Conservation (phyloP, 2,113 vertebrate genomes). For the Tamias sibiricus region DNA sequence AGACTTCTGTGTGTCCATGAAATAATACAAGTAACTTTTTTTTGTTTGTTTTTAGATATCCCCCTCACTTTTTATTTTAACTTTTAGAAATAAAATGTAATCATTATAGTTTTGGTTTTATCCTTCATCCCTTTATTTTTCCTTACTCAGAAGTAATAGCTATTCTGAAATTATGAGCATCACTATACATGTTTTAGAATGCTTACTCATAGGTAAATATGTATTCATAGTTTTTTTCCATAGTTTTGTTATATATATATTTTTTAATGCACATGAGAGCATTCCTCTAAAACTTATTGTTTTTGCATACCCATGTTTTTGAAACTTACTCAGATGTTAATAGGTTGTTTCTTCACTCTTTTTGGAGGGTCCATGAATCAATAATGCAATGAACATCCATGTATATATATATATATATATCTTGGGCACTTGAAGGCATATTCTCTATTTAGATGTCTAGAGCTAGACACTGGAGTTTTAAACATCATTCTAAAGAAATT, state of each 20-base stretch:
- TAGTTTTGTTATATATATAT: not conserved
- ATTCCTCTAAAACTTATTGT: not conserved
- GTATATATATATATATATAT: not conserved
- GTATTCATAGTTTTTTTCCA: not conserved
- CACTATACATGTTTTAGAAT: not conserved
- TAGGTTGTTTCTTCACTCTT: not conserved
- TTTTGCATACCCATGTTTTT: not conserved
- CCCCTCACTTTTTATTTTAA: not conserved
- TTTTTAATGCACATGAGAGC: not conserved
- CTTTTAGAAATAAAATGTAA: constrained; percentile 40
- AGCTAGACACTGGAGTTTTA: not conserved
- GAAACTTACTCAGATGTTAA: not conserved
- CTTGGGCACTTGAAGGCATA: not conserved
- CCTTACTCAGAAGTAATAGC: not conserved
- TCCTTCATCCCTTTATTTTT: not conserved
- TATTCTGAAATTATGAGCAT: not conserved
- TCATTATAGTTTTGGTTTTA: not conserved
- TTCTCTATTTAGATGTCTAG: not conserved
- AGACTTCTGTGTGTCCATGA: not conserved
- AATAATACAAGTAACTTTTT: not conserved
- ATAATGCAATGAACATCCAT: not conserved
- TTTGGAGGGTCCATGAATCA: not conserved
- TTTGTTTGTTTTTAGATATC: constrained; percentile 12
- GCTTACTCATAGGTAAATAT: not conserved
- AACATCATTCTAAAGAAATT: not conserved